Conservation (phyloP, 2,113 vertebrate genomes). For the Cyprinodon tularosa region DNA sequence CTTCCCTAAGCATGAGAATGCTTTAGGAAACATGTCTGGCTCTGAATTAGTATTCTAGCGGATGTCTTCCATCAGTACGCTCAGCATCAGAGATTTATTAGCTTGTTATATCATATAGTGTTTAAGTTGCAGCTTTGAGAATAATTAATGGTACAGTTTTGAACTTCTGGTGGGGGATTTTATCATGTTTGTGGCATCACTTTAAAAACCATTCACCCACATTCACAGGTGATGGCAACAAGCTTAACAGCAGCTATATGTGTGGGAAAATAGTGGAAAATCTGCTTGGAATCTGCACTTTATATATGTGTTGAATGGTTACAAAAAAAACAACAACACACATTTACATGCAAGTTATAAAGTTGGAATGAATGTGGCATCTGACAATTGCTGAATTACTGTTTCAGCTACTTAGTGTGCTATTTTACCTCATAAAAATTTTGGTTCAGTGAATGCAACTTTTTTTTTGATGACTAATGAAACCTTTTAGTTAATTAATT, state of each 20-base stretch:
- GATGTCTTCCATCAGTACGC: conserved; percentile 33
- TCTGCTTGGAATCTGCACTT: conserved; percentile 3
- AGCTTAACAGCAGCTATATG: conserved; percentile 31
- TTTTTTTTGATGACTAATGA: conserved; percentile 23
- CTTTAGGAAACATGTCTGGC: conserved; percentile 26
- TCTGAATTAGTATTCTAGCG: conserved; percentile 59
- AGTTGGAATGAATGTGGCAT: not conserved
- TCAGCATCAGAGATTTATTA: conserved; percentile 51
- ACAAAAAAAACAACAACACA: no score
- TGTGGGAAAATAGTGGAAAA: conserved; percentile 26
- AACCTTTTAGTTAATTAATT: conserved; percentile 21
- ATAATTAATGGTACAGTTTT: conserved; percentile 72
- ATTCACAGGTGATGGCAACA: conserved; percentile 44
- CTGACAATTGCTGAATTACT: not conserved
- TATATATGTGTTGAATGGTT: conserved; percentile 12
- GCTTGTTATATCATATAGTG: conserved; percentile 62
- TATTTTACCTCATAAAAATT: conserved; percentile 15
- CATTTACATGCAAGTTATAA: not conserved
- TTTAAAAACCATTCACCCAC: conserved; percentile 39
- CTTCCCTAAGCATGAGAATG: conserved; percentile 39
- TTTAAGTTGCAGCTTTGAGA: conserved; percentile 54
- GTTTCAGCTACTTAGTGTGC: conserved; percentile 11
- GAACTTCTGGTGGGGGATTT: conserved; percentile 52
- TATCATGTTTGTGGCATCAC: conserved; percentile 42
- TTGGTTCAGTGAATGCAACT: conserved; percentile 1